Percentiles rank a stretch among this genome's conserved stretches.
Evolutionary conservation across 2,797 vertebrate species (phyloP).

Genomic region (Emydoidea blandingii): DNA sequence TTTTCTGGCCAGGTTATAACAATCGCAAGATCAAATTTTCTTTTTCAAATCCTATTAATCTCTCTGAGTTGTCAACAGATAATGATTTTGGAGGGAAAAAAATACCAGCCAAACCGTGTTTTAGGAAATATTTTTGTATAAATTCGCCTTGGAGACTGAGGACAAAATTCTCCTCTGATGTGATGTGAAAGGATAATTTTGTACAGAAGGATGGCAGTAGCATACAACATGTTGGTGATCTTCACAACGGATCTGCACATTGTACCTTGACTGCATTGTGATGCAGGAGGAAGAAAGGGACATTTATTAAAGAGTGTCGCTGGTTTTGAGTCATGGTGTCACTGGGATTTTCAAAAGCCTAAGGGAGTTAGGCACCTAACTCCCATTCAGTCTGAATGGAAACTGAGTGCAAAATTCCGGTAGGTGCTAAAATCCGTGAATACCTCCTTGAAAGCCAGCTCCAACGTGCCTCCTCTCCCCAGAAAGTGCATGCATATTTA

Average conservation of each 20-base stretch:
- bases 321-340: constrained; percentile 2
- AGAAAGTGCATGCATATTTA: background rate
- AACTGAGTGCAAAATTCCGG: background rate
- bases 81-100: background rate
- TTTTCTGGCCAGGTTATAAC: background rate
- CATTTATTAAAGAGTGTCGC: background rate
- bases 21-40: background rate
- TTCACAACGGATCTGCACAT: accelerated
- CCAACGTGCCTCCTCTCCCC: background rate
- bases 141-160: background rate
- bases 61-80: background rate
- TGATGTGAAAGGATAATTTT: background rate
- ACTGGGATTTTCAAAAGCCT: background rate
- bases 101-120: background rate
- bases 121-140: background rate
- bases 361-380: background rate
- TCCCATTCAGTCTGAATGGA: background rate
- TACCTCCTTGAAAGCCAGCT: constrained; percentile 1
- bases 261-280: background rate
- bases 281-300: background rate
- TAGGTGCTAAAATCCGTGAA: background rate
- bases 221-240: background rate
- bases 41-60: background rate
- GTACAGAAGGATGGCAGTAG: background rate
- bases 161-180: background rate